These are phyloP conservation scores for Tyrannus savana DNA, from an alignment of 2,113 vertebrate species.

Conservation along the genomic window DNA sequence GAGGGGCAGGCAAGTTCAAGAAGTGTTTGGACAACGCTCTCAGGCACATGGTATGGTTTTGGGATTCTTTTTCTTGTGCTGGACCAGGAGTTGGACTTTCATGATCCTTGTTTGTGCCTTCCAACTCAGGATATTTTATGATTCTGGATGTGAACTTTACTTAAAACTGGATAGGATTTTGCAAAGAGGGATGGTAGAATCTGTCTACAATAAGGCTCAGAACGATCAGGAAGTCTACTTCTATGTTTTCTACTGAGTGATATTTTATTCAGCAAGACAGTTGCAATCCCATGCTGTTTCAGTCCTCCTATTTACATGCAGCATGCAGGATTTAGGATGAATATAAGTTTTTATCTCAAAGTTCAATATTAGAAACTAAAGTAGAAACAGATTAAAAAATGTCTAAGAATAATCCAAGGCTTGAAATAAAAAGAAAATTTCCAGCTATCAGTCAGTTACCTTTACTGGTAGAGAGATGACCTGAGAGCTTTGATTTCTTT, in stretches of 20 bases:
- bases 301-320: background rate
- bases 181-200: background rate
- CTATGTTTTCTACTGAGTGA: background rate
- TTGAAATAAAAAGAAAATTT: background rate
- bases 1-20: background rate
- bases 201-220: background rate
- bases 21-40: background rate
- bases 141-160: background rate
- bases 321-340: background rate
- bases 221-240: background rate
- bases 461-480: background rate
- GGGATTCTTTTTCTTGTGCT: background rate
- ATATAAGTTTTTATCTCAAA: background rate
- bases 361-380: background rate
- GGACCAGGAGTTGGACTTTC: background rate
- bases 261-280: background rate
- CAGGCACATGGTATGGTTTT: accelerated
- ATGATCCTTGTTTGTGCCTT: background rate
- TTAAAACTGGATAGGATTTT: background rate
- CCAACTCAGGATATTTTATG: background rate
- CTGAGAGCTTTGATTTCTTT: background rate
- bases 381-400: background rate
- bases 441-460: background rate
- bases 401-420: background rate
- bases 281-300: background rate